Conservation (phyloP, 2,888 invertebrate genomes). For the Cheilosia urbana region DNA sequence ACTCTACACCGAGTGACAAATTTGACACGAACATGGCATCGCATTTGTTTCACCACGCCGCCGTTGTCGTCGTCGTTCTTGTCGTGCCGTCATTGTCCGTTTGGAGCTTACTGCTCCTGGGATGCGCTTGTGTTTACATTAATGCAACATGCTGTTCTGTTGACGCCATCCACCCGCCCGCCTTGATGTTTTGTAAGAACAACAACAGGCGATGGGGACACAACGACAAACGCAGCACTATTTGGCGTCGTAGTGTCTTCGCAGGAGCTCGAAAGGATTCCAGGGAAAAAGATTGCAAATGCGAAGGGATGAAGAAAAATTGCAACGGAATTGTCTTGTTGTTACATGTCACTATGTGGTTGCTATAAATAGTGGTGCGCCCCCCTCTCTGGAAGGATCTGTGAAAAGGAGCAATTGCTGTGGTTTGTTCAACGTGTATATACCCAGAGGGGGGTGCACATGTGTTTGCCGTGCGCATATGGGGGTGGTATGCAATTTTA, state of each 20-base stretch:
- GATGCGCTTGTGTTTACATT: conserved; percentile 65
- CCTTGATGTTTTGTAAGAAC: not conserved
- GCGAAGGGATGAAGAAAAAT: conserved; percentile 66
- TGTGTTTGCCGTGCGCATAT: not conserved
- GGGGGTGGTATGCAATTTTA: conserved; percentile 44
- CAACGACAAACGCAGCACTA: not conserved
- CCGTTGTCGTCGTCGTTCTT: not conserved
- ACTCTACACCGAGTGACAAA: conserved; percentile 61
- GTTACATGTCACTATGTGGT: conserved; percentile 68
- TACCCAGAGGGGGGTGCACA: conserved; percentile 3
- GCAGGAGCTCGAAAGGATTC: conserved; percentile 43
- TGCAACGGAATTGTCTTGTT: conserved; percentile 65
- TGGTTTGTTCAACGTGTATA: conserved; percentile 38
- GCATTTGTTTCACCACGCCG: conserved; percentile 51
- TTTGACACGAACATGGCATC: conserved; percentile 68
- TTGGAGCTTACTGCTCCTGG: not conserved
- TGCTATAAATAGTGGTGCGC: conserved; percentile 53
- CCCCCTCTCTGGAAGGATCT: conserved; percentile 1
- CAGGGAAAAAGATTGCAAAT: conserved; percentile 36
- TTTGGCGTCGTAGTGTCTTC: conserved; percentile 17
- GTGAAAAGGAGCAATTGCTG: conserved; percentile 43
- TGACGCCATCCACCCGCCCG: not conserved
- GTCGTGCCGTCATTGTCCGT: conserved; percentile 31
- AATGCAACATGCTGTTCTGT: conserved; percentile 59
- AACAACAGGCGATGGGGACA: conserved; percentile 25